phyloP scores from a whole-genome alignment of 2,888 invertebrate species.

The Acanthoscelides obtectus region DNA sequence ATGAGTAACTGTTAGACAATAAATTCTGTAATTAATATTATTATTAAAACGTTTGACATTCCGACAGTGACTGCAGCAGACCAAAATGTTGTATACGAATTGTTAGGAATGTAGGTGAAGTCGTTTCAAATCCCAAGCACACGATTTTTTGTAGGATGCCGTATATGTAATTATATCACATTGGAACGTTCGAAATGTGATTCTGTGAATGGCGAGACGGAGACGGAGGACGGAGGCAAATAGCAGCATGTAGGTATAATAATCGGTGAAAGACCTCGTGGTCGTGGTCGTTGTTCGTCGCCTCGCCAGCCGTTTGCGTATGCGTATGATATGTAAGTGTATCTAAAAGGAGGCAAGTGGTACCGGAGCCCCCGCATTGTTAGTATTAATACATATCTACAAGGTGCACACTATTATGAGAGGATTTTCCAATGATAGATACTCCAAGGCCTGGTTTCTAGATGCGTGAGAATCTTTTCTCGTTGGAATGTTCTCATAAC shows the following conservation, averaged over 20 bases:
- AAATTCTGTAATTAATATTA: too few relatives aligned
- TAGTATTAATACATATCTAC: neutral
- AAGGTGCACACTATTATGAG: too few relatives aligned
- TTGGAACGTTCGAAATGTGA: neutral
- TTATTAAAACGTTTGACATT: too few relatives aligned
- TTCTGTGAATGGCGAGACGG: neutral
- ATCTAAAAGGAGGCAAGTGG: neutral
- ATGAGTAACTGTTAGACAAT: too few relatives aligned
- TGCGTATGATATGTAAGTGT: neutral
- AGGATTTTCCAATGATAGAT: too few relatives aligned
- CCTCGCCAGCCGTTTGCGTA: neutral
- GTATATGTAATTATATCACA: too few relatives aligned
- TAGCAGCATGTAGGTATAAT: neutral
- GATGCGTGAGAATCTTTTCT: too few relatives aligned
- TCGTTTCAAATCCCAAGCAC: neutral
- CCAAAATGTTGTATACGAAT: too few relatives aligned
- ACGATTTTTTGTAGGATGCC: neutral
- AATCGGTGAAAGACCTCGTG: neutral
- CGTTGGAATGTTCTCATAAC: too few relatives aligned
- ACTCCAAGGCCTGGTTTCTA: too few relatives aligned
- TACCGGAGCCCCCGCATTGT: neutral
- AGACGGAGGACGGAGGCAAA: too few relatives aligned
- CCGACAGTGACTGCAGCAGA: too few relatives aligned
- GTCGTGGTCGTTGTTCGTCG: neutral
- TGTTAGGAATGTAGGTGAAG: neutral